Evolutionary conservation across 2,888 invertebrate species (phyloP), one percentile per base, ranked within the genome.

Genomic region (Bibio marci): DNA sequence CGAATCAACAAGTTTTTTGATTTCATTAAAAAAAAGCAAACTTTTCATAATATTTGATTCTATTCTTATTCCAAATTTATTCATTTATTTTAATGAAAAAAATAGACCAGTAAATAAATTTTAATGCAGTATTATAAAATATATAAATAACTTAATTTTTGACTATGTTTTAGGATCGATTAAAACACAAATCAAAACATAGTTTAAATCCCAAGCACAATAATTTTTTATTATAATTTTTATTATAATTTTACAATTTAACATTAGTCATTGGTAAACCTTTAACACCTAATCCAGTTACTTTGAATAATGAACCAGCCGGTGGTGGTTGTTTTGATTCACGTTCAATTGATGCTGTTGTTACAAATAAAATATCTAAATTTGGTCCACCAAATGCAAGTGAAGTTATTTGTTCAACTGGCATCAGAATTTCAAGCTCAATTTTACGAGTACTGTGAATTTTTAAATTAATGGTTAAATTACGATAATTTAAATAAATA

Each of bases 311-410:
- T 43, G 67, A 58, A 8, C 79, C 78, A 37, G 67, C 65, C 3
- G 74, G 70, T 3, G 71, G 67, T 25, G 35, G 58, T 22, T 50
- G 27, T 2, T 53, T 52, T 42, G 51, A 48, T 4, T 48, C 50
- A 19, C 37, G 25, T 34, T 50, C 50, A 35, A 49, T 51, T 13
- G 55, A 57, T 2, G 76, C 77, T 1, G 73, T 67, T 3, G 82
- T 83, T 32, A 81, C 80, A 55, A 67, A 83, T 40, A 83, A 59
- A 44, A 70, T 68, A 48, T 77, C 77, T 40, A 76, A 58, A 46
- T 66, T 62, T 5, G 67, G 61, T 1, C 82, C 82, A 2, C 83
- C 83, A 58, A 76, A 83, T 14, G 78, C 74, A 15, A 66, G 71
- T 0, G 81, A 80, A 2, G 82, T 82, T 35, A 72, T 68, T 52